phyloP scores from a whole-genome alignment of 2,113 vertebrate genomes.

The Cacatua alba region DNA sequence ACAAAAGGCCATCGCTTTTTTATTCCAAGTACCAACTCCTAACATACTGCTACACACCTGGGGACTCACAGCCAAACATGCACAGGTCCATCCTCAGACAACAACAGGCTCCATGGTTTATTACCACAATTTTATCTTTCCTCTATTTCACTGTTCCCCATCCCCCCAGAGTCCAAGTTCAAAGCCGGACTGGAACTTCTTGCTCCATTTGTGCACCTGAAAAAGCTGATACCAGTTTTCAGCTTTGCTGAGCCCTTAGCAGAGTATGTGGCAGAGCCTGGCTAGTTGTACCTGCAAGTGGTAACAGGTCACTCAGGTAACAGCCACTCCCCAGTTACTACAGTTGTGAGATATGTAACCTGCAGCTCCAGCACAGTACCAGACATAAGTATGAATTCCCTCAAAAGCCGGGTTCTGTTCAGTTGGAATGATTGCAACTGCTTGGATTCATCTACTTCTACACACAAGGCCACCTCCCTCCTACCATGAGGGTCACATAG shows the following conservation, averaged over 20 bases:
- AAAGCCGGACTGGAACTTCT: background rate
- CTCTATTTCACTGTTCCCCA: background rate
- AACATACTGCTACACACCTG: background rate
- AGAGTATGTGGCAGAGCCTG: background rate
- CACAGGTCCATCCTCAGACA: background rate
- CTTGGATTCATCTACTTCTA: background rate
- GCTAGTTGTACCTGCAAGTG: background rate
- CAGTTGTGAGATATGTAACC: fast-evolving
- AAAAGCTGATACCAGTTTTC: background rate
- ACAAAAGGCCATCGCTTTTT: background rate
- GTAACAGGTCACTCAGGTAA: background rate
- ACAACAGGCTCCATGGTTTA: background rate
- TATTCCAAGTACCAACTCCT: background rate
- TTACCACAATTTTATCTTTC: background rate
- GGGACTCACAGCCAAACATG: background rate
- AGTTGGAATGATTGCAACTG: background rate
- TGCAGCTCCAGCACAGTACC: background rate
- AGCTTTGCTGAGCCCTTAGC: background rate
- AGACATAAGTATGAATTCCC: background rate
- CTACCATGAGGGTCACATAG: background rate
- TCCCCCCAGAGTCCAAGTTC: background rate
- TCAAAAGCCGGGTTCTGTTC: background rate
- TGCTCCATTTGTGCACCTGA: fast-evolving
- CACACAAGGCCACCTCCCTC: background rate
- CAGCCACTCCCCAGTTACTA: fast-evolving